Evolutionary conservation across 2,113 vertebrate genomes (phyloP).

Genomic region (Poeciliopsis occidentalis): DNA sequence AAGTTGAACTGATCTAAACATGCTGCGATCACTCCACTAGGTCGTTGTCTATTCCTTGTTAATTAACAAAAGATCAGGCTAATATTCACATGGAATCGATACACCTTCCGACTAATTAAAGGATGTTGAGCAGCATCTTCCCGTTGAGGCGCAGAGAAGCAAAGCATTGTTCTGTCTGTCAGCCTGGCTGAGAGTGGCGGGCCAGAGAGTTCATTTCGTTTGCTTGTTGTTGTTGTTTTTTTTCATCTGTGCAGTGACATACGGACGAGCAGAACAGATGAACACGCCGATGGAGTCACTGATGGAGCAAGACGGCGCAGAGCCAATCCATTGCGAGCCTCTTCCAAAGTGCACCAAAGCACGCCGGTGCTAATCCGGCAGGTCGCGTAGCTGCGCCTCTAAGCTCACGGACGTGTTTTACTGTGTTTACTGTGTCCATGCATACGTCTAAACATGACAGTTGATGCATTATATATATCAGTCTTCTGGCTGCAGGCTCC

Average conservation of each 20-base stretch:
- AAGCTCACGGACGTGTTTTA: background rate
- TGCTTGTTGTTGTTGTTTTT: background rate
- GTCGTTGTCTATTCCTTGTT: too few relatives aligned
- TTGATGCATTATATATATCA: slow-evolving; percentile 7
- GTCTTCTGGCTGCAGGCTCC: slow-evolving; percentile 10
- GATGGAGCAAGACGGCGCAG: slow-evolving; percentile 53
- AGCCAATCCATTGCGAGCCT: slow-evolving; percentile 34
- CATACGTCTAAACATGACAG: background rate
- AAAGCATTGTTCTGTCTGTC: slow-evolving; percentile 25
- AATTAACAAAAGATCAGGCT: background rate
- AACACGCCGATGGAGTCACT: slow-evolving; percentile 53
- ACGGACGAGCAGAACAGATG: slow-evolving; percentile 53
- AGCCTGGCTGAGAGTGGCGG: slow-evolving; percentile 25
- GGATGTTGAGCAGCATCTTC: slow-evolving; percentile 10
- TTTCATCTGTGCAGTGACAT: slow-evolving; percentile 53
- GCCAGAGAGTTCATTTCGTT: background rate
- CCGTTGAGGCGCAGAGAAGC: slow-evolving; percentile 20
- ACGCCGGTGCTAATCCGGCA: slow-evolving; percentile 54
- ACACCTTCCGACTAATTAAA: background rate
- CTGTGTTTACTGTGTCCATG: background rate
- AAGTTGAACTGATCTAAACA: too few relatives aligned
- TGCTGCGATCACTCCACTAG: too few relatives aligned
- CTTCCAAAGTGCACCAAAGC: slow-evolving; percentile 48
- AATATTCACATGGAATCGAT: background rate
- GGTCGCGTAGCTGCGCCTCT: slow-evolving; percentile 20